Conservation (phyloP, 2,888 invertebrate genomes). For the Hemithea aestivaria region DNA sequence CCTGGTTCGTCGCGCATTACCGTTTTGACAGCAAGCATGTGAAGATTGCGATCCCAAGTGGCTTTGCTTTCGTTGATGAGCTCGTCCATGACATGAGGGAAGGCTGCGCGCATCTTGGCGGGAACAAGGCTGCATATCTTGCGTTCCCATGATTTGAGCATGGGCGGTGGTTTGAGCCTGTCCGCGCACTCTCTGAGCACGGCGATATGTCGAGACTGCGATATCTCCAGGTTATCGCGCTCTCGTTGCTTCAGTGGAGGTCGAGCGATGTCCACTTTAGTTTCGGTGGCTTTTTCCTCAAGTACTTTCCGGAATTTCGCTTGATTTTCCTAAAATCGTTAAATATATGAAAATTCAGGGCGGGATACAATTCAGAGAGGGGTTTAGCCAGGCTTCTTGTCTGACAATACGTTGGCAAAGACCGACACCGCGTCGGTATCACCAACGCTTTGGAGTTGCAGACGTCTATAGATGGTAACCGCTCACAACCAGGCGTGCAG, state of each 20-base stretch:
- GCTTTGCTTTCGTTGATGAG: conserved; percentile 77
- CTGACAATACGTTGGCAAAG: too few species aligned
- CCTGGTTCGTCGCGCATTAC: conserved; percentile 80
- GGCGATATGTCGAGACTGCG: conserved; percentile 73
- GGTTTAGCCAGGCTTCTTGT: conserved; percentile 5
- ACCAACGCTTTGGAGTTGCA: too few species aligned
- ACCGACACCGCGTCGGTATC: too few species aligned
- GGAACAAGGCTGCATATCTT: conserved; percentile 80
- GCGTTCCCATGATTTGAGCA: conserved; percentile 80
- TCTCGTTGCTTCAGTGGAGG: conserved; percentile 53
- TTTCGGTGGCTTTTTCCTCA: conserved; percentile 57
- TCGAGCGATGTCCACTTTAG: conserved; percentile 57
- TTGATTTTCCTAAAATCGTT: conserved; percentile 62
- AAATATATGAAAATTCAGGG: conserved; percentile 1
- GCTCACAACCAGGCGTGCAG: too few species aligned
- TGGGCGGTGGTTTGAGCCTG: conserved; percentile 78
- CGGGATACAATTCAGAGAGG: neutral
- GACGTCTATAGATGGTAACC: too few species aligned
- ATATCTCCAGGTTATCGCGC: conserved; percentile 65
- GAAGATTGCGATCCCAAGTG: conserved; percentile 81
- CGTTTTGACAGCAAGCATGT: conserved; percentile 81
- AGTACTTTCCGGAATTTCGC: conserved; percentile 59
- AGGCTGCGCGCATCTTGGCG: conserved; percentile 73
- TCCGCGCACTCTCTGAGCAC: conserved; percentile 79
- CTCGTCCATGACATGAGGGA: conserved; percentile 70